Conservation (phyloP, 1,140 invertebrate genomes). For the Ceratina calcarata region DNA sequence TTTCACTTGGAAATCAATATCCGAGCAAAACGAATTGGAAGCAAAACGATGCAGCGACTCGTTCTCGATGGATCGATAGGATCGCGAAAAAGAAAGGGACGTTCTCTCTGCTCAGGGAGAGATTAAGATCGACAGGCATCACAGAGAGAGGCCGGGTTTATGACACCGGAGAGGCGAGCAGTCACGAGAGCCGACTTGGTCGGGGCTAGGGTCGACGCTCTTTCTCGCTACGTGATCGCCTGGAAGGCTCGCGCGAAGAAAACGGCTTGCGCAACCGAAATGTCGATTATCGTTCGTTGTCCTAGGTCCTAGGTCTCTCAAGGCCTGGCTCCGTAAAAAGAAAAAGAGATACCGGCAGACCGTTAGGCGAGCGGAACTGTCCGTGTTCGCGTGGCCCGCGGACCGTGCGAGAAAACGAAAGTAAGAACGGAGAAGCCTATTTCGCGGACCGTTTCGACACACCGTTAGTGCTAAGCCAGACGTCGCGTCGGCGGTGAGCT, state of each 20-base stretch:
- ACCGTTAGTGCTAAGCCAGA: constrained; percentile 12
- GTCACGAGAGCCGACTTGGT: constrained; percentile 20
- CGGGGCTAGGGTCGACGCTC: constrained; percentile 29
- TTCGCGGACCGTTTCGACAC: constrained; percentile 17
- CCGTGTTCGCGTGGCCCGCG: not conserved
- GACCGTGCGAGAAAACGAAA: constrained; percentile 29
- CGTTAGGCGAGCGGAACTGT: constrained; percentile 30
- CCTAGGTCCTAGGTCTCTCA: constrained; percentile 35
- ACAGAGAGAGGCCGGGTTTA: constrained; percentile 16
- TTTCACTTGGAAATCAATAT: too few species aligned
- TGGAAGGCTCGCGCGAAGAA: not conserved
- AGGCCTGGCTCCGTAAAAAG: constrained; percentile 13
- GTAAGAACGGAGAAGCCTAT: constrained; percentile 4
- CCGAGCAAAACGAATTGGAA: too few species aligned
- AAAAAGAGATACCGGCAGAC: not conserved
- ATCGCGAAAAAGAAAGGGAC: not conserved
- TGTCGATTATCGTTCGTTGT: constrained; percentile 14
- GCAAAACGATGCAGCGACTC: too few species aligned
- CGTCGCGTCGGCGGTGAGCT: not conserved
- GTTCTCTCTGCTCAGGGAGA: not conserved
- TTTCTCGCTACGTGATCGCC: constrained; percentile 26
- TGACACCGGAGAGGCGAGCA: constrained; percentile 22
- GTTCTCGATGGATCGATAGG: not conserved
- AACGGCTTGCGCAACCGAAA: constrained; percentile 16
- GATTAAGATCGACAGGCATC: constrained; percentile 41